Evolutionary conservation across 2,113 vertebrate species (phyloP).

Genomic region (Barnardius zonarius): DNA sequence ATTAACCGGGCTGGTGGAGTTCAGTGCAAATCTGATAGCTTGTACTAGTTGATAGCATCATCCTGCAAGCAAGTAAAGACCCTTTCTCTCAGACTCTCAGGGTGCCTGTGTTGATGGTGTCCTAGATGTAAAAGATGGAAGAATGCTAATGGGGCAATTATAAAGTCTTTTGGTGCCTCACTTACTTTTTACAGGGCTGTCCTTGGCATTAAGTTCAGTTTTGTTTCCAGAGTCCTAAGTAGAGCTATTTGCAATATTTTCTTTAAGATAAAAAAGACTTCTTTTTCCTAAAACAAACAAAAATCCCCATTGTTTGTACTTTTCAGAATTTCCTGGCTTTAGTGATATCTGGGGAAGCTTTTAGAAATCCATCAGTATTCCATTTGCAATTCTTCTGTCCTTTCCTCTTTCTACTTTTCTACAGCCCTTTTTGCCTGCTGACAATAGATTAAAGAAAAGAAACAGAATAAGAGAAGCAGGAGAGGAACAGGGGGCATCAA

Average conservation of each 20-base stretch:
- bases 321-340: not conserved
- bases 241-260: not conserved
- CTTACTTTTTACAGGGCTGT: conserved; percentile 13
- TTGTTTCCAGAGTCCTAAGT: not conserved
- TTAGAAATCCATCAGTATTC: not conserved
- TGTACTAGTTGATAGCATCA: not conserved
- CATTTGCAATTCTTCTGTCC: not conserved
- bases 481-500: not conserved
- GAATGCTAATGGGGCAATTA: conserved; percentile 36
- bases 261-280: not conserved
- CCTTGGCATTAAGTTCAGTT: not conserved
- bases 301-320: fast-evolving
- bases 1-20: not conserved
- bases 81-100: not conserved
- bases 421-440: not conserved
- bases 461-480: not conserved
- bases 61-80: not conserved
- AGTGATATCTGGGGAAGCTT: not conserved
- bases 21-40: not conserved
- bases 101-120: conserved; percentile 15
- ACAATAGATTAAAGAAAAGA: not conserved
- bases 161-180: conserved; percentile 34
- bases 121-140: conserved; percentile 38
- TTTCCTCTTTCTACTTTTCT: not conserved
- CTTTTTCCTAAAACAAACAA: not conserved